Conservation (phyloP, 1,140 invertebrate genomes). For the Ditylenchus dipsaci region DNA sequence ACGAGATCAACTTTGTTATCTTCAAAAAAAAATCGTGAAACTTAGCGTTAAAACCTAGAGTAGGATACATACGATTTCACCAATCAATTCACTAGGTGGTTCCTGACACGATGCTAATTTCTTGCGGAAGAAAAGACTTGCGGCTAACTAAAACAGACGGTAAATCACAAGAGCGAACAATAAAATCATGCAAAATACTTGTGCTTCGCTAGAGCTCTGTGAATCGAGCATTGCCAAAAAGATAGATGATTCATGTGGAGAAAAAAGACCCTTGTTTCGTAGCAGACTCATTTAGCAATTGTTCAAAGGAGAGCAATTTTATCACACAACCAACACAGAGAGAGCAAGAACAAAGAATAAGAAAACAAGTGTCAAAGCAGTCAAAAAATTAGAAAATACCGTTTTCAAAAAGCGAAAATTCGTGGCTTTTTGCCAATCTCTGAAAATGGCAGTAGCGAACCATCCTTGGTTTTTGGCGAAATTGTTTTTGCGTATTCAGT, state of each 20-base stretch:
- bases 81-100: constrained; percentile 19
- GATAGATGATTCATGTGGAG: neutral
- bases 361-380: no score
- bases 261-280: neutral
- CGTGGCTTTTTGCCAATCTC: no score
- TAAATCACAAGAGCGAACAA: neutral
- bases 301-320: no score
- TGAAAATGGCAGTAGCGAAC: no score
- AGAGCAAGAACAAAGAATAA: no score
- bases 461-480: no score
- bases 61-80: constrained; percentile 8
- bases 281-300: neutral
- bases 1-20: constrained; percentile 24
- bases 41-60: neutral
- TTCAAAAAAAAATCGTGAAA: constrained; percentile 6
- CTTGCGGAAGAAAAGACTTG: constrained; percentile 26
- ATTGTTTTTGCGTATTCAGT: no score
- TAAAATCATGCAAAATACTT: neutral
- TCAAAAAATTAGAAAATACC: no score
- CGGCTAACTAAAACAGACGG: constrained; percentile 9
- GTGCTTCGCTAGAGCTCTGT: constrained; percentile 1
- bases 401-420: no score
- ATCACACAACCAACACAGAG: no score
- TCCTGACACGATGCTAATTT: constrained; percentile 29
- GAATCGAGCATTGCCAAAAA: constrained; percentile 7